Conservation (phyloP, 2,888 invertebrate species). For the Calephelis perditalis region DNA sequence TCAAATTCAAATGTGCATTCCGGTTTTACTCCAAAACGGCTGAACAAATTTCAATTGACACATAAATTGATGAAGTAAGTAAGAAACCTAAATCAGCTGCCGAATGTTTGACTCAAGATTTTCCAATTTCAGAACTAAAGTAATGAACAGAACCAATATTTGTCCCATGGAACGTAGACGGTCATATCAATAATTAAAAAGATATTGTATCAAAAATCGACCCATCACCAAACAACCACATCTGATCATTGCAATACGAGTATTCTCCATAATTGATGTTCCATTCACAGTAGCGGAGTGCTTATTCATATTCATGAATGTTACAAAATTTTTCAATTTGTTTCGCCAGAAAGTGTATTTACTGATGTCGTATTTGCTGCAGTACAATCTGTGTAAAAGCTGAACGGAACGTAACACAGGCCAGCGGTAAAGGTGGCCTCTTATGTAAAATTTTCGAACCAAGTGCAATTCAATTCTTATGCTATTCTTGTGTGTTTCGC, state of each 20-base stretch:
- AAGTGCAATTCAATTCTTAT: slow-evolving; percentile 41
- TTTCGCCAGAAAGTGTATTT: slow-evolving; percentile 62
- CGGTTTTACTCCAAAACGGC: no score
- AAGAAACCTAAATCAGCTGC: no score
- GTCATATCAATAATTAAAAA: slow-evolving; percentile 22
- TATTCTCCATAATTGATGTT: slow-evolving; percentile 74
- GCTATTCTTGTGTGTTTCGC: slow-evolving; percentile 22
- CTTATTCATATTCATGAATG: slow-evolving; percentile 76
- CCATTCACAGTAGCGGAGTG: slow-evolving; percentile 65
- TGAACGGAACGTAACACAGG: slow-evolving; percentile 43
- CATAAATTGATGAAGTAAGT: no score
- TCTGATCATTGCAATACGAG: slow-evolving; percentile 61
- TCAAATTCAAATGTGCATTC: no score
- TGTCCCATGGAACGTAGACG: background rate
- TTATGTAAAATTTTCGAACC: slow-evolving; percentile 60
- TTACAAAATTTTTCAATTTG: slow-evolving; percentile 71
- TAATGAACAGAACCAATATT: slow-evolving; percentile 2
- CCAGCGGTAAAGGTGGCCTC: slow-evolving; percentile 47
- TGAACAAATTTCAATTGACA: no score
- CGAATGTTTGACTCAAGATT: no score
- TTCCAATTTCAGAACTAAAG: no score
- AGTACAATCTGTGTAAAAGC: slow-evolving; percentile 68
- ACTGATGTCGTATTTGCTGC: slow-evolving; percentile 60
- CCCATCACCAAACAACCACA: slow-evolving; percentile 34
- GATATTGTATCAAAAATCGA: slow-evolving; percentile 35